Evolutionary conservation across 2,113 vertebrate genomes (phyloP).

Genomic region (Phocoena sinus): DNA sequence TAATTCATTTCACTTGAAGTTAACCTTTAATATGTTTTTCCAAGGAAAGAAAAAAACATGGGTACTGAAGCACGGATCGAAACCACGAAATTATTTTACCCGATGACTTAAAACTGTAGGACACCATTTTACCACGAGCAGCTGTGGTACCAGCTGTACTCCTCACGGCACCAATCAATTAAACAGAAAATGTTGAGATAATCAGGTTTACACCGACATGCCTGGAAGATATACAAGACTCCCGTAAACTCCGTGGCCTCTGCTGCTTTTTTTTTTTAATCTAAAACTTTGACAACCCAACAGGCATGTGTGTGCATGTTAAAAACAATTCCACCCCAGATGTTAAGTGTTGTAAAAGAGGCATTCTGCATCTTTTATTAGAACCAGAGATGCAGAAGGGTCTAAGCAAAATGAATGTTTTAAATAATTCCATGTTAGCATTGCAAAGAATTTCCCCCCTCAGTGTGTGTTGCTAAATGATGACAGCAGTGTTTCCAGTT

Average conservation of each 20-base stretch:
- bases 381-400: slow-evolving; percentile 28
- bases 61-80: background rate
- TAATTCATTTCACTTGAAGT: background rate
- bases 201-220: slow-evolving; percentile 52
- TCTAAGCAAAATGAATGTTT: slow-evolving; percentile 32
- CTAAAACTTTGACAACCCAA: slow-evolving; percentile 36
- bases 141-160: background rate
- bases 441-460: slow-evolving; percentile 3
- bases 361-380: background rate
- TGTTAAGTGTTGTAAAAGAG: background rate
- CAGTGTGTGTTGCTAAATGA: background rate
- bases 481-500: slow-evolving; percentile 41
- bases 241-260: slow-evolving; percentile 44
- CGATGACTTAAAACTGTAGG: slow-evolving; percentile 59
- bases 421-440: background rate
- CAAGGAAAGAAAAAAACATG: background rate
- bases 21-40: background rate
- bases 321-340: background rate
- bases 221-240: slow-evolving; percentile 59
- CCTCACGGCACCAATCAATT: slow-evolving; percentile 62
- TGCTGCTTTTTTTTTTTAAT: background rate
- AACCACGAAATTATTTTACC: slow-evolving; percentile 67
- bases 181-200: slow-evolving; percentile 55
- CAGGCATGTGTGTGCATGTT: slow-evolving; percentile 33
- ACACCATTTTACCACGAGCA: slow-evolving; percentile 58